phyloP scores from a whole-genome alignment of 2,113 vertebrate species.

The Scomber scombrus region DNA sequence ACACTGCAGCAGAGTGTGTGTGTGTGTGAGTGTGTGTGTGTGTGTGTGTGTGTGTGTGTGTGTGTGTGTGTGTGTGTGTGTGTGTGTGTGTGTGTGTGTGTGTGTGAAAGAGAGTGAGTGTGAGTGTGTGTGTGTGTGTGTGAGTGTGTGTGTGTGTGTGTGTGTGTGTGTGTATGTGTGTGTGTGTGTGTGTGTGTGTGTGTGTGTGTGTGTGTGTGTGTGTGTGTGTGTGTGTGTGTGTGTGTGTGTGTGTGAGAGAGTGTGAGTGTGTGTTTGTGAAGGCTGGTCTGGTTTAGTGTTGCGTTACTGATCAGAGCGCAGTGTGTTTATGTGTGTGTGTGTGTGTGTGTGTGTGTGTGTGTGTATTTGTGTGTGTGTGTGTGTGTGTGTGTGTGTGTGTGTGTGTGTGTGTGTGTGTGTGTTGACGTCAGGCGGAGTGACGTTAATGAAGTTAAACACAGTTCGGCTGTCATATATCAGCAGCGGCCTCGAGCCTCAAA shows the following conservation, averaged over 20 bases:
- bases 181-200: background rate
- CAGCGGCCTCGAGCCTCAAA: slow-evolving; percentile 40
- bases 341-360: background rate
- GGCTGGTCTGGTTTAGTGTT: background rate
- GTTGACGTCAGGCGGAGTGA: slow-evolving; percentile 34
- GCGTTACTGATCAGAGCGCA: background rate
- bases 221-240: background rate
- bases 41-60: background rate
- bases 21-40: background rate
- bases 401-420: slow-evolving; percentile 5
- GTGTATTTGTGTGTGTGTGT: slow-evolving; percentile 3
- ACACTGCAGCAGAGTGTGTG: background rate
- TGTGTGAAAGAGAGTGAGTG: too few species aligned
- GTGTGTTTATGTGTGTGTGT: too few species aligned
- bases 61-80: slow-evolving; percentile 5
- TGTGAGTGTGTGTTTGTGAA: too few species aligned
- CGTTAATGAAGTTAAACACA: slow-evolving; percentile 47
- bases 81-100: background rate
- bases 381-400: background rate
- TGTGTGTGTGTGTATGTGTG: slow-evolving; percentile 8
- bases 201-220: background rate
- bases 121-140: background rate
- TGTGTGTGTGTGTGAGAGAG: too few species aligned
- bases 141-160: background rate
- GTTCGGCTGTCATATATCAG: slow-evolving; percentile 60